These are phyloP conservation scores for Hippocampus zosterae DNA, from an alignment of 2,113 vertebrate genomes.

Conservation along the genomic window DNA sequence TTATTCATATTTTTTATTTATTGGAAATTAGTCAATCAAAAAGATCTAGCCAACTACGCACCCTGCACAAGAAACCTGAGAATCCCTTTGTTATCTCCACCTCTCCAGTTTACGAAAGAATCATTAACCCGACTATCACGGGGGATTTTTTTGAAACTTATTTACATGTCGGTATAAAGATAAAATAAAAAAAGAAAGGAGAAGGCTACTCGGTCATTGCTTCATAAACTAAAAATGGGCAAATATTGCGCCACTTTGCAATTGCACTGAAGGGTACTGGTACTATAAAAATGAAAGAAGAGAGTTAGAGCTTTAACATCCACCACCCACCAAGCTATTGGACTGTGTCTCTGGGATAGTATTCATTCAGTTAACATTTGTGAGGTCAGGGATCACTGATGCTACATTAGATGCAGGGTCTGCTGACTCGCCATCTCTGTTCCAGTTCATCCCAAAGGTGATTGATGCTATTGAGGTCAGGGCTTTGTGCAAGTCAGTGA, in stretches of 20 bases:
- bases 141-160: background rate
- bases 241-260: background rate
- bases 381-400: background rate
- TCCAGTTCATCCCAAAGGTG: background rate
- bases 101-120: constrained; percentile 1
- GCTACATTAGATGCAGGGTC: background rate
- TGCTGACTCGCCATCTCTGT: background rate
- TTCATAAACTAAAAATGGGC: background rate
- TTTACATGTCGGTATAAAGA: background rate
- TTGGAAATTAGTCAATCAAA: background rate
- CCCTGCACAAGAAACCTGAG: background rate
- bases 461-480: constrained; percentile 2
- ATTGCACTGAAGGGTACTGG: background rate
- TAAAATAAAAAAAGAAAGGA: background rate
- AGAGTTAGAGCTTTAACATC: background rate
- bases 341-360: background rate
- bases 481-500: background rate
- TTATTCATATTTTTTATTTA: background rate
- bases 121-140: background rate
- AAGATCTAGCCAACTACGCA: background rate
- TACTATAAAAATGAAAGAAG: background rate
- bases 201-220: background rate
- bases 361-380: background rate
- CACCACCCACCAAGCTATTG: background rate
- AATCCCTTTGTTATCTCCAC: constrained; percentile 13